Base-by-base conservation (phyloP, 2,797 vertebrate genomes). In the Rhinatrema bivittatum region DNA sequence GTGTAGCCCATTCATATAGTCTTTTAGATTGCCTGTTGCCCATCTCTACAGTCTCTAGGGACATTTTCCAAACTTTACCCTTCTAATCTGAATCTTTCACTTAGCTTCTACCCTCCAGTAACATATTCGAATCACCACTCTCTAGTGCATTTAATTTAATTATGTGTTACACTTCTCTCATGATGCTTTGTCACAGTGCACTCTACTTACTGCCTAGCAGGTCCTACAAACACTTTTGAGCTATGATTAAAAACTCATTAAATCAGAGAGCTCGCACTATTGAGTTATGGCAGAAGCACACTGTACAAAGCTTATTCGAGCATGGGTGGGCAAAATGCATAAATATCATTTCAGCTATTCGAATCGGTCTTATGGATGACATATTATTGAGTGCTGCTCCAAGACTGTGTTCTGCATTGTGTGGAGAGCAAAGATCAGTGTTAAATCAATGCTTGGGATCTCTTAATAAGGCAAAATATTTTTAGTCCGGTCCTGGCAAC, bases 201-300 rank as follows among this genome's bases (percentile, higher is more conserved):
- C 22, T 7, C 29, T 25, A 34, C 12, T 2, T 1, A 9, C 23
- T 25, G 45, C 5, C 8, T 16, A 20, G 2, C 3, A 37, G 28
- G 11, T 33, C 10, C 49, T 26, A 46, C 13, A 20, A 44, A 36
- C 39, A 54, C 58, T 50, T n/a, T 15, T 29, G 10, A 27, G 29
- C 25, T 41, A 38, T 36, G 13, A 57, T 50, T 50, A 46, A 60
- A 53, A 49, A 7, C 52, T 31, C 16, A 5, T 10, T 20, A 33
- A n/a, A 15, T 55, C 36, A 21, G 39, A 46, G 24, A 16, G 8
- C 10, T 30, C 29, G 7, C 1, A 0, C 15, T 25, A 16, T 6
- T 16, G 16, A n/a, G 16, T 18, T 36, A 46, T 30, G 24, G 5
- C 12, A 27, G 4, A 3, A 19, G 1, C 2, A 3, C 1, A 11